Evolutionary conservation across 2,113 vertebrate genomes (phyloP).

Genomic region (Myxocyprinus asiaticus): DNA sequence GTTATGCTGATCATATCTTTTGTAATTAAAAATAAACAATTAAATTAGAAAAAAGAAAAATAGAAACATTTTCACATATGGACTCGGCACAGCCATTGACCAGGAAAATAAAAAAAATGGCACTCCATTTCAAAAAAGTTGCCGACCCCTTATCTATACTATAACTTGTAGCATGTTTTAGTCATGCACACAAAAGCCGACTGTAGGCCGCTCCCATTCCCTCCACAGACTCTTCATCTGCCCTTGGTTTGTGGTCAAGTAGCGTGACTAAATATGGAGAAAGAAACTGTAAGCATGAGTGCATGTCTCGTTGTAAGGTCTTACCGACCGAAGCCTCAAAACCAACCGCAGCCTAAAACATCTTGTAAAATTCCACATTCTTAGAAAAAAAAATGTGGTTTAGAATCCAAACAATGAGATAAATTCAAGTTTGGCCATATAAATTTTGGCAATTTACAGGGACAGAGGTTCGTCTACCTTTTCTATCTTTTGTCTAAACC

Average conservation of each 20-base stretch:
- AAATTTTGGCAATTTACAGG: background rate
- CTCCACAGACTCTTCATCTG: conserved; percentile 71
- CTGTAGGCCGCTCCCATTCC: conserved; percentile 63
- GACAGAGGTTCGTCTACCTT: background rate
- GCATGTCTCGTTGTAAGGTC: conserved; percentile 65
- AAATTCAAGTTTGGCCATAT: conserved; percentile 16
- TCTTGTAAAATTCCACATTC: conserved; percentile 69
- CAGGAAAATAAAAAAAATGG: too few relatives aligned
- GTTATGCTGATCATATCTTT: too few relatives aligned
- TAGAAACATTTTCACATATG: too few relatives aligned
- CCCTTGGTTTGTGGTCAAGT: conserved; percentile 66
- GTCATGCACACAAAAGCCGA: conserved; percentile 18
- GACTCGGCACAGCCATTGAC: too few relatives aligned
- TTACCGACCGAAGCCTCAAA: conserved; percentile 63
- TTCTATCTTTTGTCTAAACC: background rate
- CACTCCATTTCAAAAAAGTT: too few relatives aligned
- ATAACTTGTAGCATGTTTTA: background rate
- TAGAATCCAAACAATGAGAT: conserved; percentile 62
- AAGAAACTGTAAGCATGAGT: conserved; percentile 68
- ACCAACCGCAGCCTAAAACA: conserved; percentile 66
- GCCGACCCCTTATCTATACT: too few relatives aligned
- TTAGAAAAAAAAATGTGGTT: conserved; percentile 55
- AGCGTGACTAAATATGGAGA: conserved; percentile 78
- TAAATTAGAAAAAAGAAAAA: too few relatives aligned
- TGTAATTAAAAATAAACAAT: too few relatives aligned